Evolutionary conservation across 1,140 invertebrate species (phyloP), one percentile per base, ranked within the genome.

Genomic region (Pomacea maculata): DNA sequence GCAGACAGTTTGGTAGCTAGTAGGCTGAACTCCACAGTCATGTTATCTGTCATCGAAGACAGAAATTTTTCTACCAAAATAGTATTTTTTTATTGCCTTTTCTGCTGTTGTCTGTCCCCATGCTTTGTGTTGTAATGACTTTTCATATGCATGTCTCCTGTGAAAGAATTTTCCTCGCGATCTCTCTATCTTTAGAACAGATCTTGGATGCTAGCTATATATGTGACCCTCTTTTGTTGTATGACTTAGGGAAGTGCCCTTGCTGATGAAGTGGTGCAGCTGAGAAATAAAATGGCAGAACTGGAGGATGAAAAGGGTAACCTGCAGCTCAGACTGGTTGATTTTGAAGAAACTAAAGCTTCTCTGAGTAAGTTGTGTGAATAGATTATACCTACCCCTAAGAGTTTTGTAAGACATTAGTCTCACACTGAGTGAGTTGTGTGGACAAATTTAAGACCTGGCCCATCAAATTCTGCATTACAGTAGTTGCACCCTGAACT

Each of bases 291-390:
- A 90, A 94, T 97, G 83, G 94, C 95, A 73, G 94, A 96, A 89
- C 92, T 97, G 75, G 96, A 97, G 92, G 96, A 97, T 90, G 96
- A 97, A 92, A 97, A 96, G 93, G 95, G 95, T 90, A 96, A 96
- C 91, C 93, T 96, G 87, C 95, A 96, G 91, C 92, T 96, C 88
- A 94, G 95, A 92, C 92, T 95, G 86, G 94, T 96, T 89, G 95
- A 96, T 91, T 95, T 95, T 93, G 95, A 96, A 89, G 95, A 95
- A 54, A 61, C 57, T 9, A 83, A 79, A 78, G 71, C 80, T 21
- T 21, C 80, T 17, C 64, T 86, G 75, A 83, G 84, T 86, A 83
- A 45, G 34, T 45, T 45, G 34, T 45, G 34, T 68, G 21, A 75
- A 54, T 34, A 63, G 55, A 67, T 29, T 34, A 11, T 12, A 11